A percentile compares a stretch with the other conserved stretches of the same genome.
phyloP scores from a whole-genome alignment of 2,888 invertebrate genomes.

The Erebia palarica region DNA sequence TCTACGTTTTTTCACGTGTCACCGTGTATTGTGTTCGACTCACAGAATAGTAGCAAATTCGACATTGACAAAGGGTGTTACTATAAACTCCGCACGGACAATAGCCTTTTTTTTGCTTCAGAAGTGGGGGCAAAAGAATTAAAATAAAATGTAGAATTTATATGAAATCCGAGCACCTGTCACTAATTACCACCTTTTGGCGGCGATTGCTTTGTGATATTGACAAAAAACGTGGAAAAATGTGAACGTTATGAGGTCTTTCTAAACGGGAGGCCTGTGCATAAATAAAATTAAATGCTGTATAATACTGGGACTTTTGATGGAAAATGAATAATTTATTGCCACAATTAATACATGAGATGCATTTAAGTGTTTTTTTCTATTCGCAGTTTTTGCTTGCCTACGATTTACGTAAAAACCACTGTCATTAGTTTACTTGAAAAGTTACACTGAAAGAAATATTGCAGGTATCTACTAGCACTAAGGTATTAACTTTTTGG shows the following conservation, averaged over 20 bases:
- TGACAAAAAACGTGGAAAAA: conserved; percentile 45
- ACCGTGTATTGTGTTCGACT: conserved; percentile 67
- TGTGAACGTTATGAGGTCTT: conserved; percentile 43
- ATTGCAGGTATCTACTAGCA: too few relatives aligned
- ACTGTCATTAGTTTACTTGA: neutral
- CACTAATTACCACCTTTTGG: conserved; percentile 81
- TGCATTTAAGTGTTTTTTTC: neutral
- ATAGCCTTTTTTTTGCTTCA: conserved; percentile 50
- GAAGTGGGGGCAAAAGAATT: conserved; percentile 55
- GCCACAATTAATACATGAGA: conserved; percentile 2
- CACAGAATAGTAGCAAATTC: conserved; percentile 72
- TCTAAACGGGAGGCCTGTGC: conserved; percentile 41
- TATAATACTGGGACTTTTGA: conserved; percentile 22
- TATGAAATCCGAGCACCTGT: conserved; percentile 75
- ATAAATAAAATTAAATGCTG: conserved; percentile 39
- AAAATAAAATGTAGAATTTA: conserved; percentile 62
- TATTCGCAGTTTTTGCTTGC: neutral
- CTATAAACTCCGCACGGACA: conserved; percentile 66
- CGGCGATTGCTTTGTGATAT: conserved; percentile 63
- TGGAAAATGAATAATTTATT: conserved; percentile 4
- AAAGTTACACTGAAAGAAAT: too few relatives aligned
- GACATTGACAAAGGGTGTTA: conserved; percentile 78
- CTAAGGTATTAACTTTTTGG: too few relatives aligned
- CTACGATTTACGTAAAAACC: neutral
- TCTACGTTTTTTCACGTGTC: conserved; percentile 66